Conservation (phyloP, 1,140 invertebrate genomes). For the Drosophila trapezifrons region DNA sequence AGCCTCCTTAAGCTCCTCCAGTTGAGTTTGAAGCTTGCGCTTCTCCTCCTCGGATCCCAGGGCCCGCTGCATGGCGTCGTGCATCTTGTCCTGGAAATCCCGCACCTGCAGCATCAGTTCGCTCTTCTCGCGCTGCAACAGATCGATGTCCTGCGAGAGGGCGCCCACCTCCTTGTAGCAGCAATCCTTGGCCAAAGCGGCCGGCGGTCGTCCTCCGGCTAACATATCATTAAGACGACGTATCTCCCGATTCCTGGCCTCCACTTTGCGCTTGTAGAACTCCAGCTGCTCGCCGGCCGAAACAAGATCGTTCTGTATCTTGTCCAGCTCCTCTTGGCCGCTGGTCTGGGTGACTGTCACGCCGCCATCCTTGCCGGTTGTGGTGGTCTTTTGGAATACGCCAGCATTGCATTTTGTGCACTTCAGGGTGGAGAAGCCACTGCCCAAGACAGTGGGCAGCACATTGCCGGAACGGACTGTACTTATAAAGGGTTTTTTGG, state of each 20-base stretch:
- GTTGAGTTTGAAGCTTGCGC: slow-evolving; percentile 86
- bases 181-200: slow-evolving; percentile 86
- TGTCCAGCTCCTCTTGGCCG: slow-evolving; percentile 63
- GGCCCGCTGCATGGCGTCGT: slow-evolving; percentile 88
- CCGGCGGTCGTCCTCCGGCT: slow-evolving; percentile 85
- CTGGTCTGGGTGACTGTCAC: slow-evolving; percentile 46
- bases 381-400: slow-evolving; percentile 55
- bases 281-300: slow-evolving; percentile 63
- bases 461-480: slow-evolving; percentile 72
- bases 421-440: slow-evolving; percentile 24
- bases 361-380: slow-evolving; percentile 50
- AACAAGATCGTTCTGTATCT: slow-evolving; percentile 63
- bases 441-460: slow-evolving; percentile 50
- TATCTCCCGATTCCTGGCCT: slow-evolving; percentile 86
- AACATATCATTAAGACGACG: slow-evolving; percentile 86
- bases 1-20: slow-evolving; percentile 87
- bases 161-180: slow-evolving; percentile 85
- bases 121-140: slow-evolving; percentile 85
- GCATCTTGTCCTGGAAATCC: slow-evolving; percentile 87
- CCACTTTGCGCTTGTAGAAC: slow-evolving; percentile 73
- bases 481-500: slow-evolving; percentile 77
- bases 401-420: slow-evolving; percentile 79
- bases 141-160: slow-evolving; percentile 84
- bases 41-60: slow-evolving; percentile 87
- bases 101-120: slow-evolving; percentile 86